Base-by-base conservation (phyloP, 2,888 invertebrate species). In the Ormyrus pomaceus region DNA sequence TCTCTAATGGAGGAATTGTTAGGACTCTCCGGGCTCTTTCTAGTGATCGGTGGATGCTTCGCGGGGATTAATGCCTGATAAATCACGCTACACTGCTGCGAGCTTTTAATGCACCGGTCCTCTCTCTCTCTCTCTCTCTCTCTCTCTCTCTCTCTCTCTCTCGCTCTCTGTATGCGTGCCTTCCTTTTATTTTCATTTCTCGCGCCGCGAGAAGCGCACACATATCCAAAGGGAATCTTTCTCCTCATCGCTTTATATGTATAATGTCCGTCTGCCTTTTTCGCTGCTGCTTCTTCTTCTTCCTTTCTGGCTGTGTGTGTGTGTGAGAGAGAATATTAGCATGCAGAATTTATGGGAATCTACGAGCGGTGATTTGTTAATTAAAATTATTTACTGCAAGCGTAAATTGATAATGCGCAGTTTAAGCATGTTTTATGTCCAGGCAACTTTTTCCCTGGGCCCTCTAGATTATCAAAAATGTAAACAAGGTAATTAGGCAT, bases 11-110 rank as follows among this genome's bases (percentile, higher is more conserved):
- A 59, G 74, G 70, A 79, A 75, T 79, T 79, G 79, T 79, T 79
- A 79, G 68, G 68, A 68, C 58, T 62, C 61, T 50, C 55, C 19
- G 48, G 69, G 51, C 61, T 59, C 56, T 55, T 51, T 61, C 59
- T 71, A 79, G 75, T 75, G 79, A 79, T 79, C 80, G 80, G 68
- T 72, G 76, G 68, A 72, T n/a, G n/a, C 72, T 68, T 72, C 68
- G 72, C 66, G 66, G 76, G 76, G 75, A 80, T 80, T 80, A 80
- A 80, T 76, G 80, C 53, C 80, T 76, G 80, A 80, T 76, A 76
- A 76, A 80, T 80, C 76, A 80, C 62, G 13, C 5, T 55, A 9
- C 68, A 48, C 51, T 56, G 56, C 58, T 62, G 62, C 71, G 46
- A 8, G 61, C 61, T 72, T 73, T 64, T 19, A 6, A 5, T 13